A percentile compares a stretch with the other conserved stretches of the same genome.
Conservation (phyloP, 2,888 invertebrate genomes). For the Invenusta paracnida region DNA sequence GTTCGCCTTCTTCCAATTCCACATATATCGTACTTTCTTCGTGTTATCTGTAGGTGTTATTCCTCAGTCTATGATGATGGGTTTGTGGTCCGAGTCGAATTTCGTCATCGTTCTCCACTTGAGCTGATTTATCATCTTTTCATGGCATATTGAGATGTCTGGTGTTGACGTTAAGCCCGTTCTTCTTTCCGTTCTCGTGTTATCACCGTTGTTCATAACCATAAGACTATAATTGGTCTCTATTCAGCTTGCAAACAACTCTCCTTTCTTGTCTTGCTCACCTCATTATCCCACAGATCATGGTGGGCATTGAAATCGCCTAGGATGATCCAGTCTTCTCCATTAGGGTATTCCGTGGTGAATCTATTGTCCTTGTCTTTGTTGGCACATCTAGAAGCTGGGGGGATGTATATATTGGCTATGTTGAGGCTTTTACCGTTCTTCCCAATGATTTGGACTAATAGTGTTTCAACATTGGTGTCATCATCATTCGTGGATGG, state of each 20-base stretch:
- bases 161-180: not conserved
- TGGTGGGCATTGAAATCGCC: not conserved
- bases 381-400: not conserved
- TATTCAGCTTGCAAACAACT: not conserved
- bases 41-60: not conserved
- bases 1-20: not conserved
- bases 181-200: not conserved
- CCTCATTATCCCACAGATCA: not conserved
- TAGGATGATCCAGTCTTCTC: not conserved
- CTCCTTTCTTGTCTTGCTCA: not conserved
- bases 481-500: not conserved
- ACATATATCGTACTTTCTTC: not conserved
- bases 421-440: not conserved
- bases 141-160: not conserved
- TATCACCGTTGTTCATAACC: not conserved
- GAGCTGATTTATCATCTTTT: not conserved
- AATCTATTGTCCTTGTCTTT: not conserved
- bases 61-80: not conserved
- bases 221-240: not conserved
- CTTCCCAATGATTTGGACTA: not conserved
- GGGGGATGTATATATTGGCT: not conserved
- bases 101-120: not conserved
- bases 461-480: not conserved
- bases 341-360: not conserved
- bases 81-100: not conserved